phyloP scores from a whole-genome alignment of 1,140 invertebrate species.

The Pectinophora gossypiella region DNA sequence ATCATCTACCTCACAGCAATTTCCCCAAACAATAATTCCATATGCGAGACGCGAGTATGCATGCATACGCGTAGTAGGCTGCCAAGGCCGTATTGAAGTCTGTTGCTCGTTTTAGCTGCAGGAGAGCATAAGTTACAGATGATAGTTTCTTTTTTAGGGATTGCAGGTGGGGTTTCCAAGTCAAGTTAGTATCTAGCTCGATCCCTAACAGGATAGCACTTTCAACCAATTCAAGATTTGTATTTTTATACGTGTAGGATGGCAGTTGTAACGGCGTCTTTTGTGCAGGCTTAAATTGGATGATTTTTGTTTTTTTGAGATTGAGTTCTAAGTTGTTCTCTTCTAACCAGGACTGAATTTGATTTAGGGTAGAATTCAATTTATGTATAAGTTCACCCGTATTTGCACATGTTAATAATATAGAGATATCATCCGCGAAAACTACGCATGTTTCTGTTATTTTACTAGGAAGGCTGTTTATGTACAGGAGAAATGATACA shows the following conservation, averaged over 20 bases:
- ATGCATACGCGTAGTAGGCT: constrained; percentile 8
- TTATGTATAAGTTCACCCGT: too few relatives aligned
- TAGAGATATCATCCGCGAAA: constrained; percentile 9
- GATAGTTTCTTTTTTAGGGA: background rate
- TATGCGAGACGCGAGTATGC: constrained; percentile 4
- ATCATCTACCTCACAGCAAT: background rate
- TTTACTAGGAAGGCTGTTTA: constrained; percentile 1
- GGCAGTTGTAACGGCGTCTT: background rate
- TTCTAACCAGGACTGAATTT: constrained; percentile 1
- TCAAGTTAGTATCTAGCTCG: constrained; percentile 1
- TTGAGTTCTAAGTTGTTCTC: constrained; percentile 2
- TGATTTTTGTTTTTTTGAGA: constrained; percentile 5
- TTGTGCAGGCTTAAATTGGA: constrained; percentile 7
- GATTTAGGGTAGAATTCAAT: too few relatives aligned
- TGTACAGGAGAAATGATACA: constrained; percentile 3
- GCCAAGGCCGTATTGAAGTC: constrained; percentile 4
- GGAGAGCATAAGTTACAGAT: constrained; percentile 4
- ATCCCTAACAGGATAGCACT: constrained; percentile 1
- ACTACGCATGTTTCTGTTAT: background rate
- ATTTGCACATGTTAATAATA: background rate
- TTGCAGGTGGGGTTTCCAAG: background rate
- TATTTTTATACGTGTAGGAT: constrained; percentile 3
- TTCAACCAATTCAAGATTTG: background rate
- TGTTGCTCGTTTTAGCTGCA: background rate
- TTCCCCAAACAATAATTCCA: constrained; percentile 7